Evolutionary conservation across 2,113 vertebrate genomes (phyloP).

Genomic region (Cricetomys ansorgei): DNA sequence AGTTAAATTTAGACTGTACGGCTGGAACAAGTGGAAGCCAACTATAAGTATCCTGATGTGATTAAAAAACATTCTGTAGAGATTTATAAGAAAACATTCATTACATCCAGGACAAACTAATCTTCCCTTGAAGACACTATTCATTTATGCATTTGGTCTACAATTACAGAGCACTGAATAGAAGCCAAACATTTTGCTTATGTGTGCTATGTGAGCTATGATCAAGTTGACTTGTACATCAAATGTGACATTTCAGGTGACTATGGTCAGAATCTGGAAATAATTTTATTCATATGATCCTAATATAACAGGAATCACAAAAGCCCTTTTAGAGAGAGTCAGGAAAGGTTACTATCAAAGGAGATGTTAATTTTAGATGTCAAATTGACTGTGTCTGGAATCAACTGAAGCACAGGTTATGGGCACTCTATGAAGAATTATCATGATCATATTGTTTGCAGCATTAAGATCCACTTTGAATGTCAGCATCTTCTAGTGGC

Average conservation of each 20-base stretch:
- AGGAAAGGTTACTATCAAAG: background rate
- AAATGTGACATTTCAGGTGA: background rate
- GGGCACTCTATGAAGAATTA: no score
- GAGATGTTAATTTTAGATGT: background rate
- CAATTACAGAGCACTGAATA: background rate
- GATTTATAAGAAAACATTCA: constrained; percentile 8
- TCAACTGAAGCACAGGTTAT: background rate
- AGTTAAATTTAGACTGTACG: constrained; percentile 20
- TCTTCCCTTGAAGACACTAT: constrained; percentile 1
- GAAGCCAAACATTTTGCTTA: background rate
- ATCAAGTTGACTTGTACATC: background rate
- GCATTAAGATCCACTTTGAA: no score
- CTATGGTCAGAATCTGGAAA: background rate
- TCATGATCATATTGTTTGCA: no score
- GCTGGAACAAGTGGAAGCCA: constrained; percentile 11
- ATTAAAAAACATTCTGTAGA: constrained; percentile 15
- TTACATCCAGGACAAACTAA: constrained; percentile 10
- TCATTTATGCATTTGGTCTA: constrained; percentile 2
- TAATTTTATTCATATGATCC: no score
- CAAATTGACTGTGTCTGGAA: background rate
- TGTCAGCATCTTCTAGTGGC: background rate
- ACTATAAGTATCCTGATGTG: background rate
- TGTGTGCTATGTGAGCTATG: background rate
- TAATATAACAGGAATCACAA: background rate
- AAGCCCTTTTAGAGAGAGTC: background rate